These are phyloP conservation scores for Peromyscus attwateri DNA, from an alignment of 2,797 vertebrate species.

Conservation along the genomic window DNA sequence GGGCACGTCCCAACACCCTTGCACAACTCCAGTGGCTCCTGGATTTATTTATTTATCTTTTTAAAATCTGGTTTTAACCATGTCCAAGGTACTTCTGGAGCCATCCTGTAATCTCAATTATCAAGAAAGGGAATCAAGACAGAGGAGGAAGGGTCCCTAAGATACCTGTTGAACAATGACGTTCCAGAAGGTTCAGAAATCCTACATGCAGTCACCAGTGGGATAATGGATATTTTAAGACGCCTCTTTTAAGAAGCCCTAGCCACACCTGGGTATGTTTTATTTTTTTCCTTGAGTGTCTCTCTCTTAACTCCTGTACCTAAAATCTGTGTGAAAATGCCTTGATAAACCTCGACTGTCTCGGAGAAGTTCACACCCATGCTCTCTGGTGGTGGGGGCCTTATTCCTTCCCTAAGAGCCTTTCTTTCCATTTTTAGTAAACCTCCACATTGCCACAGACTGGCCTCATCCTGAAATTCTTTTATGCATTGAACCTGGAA, in stretches of 20 bases:
- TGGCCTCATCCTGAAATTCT: neutral
- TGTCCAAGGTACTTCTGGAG: neutral
- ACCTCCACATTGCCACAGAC: neutral
- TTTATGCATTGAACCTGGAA: neutral
- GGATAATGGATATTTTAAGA: too few relatives aligned
- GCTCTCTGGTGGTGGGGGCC: neutral
- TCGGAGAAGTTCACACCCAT: neutral
- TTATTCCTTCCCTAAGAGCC: neutral
- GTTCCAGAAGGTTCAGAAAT: neutral
- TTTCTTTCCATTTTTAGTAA: neutral
- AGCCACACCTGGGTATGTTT: neutral
- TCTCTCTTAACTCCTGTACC: too few relatives aligned
- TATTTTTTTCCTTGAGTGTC: too few relatives aligned
- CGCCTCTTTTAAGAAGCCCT: neutral
- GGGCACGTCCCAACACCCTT: neutral
- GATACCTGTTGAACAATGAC: neutral
- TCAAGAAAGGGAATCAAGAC: neutral
- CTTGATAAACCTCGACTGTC: neutral
- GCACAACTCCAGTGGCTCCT: neutral
- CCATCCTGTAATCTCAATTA: neutral
- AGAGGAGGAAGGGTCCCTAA: neutral
- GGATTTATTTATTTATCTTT: neutral
- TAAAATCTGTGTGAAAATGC: neutral
- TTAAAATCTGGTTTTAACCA: neutral
- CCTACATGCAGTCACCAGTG: neutral